These are phyloP conservation scores for Himalopsyche phryganea DNA, from an alignment of 1,140 invertebrate species.

Conservation along the genomic window DNA sequence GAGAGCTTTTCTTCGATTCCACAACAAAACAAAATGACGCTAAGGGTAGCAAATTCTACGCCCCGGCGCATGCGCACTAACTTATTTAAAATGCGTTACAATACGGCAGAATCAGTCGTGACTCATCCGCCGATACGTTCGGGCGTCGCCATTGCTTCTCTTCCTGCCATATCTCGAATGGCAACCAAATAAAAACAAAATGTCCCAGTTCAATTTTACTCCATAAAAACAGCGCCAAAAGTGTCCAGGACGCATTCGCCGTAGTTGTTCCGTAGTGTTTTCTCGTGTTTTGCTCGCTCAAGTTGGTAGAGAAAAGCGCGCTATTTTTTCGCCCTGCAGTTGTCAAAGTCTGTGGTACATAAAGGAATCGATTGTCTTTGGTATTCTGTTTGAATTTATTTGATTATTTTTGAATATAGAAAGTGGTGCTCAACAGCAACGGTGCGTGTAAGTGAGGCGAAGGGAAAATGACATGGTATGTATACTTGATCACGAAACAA, in stretches of 20 bases:
- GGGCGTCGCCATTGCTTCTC: constrained; percentile 8
- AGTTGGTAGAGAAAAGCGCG: constrained; percentile 21
- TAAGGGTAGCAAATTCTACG: constrained; percentile 13
- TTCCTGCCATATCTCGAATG: constrained; percentile 7
- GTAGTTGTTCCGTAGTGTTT: constrained; percentile 4
- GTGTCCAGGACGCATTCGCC: constrained; percentile 1
- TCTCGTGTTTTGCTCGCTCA: background rate
- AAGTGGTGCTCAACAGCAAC: constrained; percentile 8
- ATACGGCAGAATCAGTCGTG: constrained; percentile 25
- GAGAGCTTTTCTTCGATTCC: constrained; percentile 17
- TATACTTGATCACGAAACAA: too few species aligned
- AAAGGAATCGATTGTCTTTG: constrained; percentile 19
- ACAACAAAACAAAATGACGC: constrained; percentile 12
- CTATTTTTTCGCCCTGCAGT: constrained; percentile 17
- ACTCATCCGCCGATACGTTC: constrained; percentile 4
- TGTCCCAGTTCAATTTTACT: background rate
- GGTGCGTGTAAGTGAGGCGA: constrained; percentile 9
- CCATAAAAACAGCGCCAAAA: too few species aligned
- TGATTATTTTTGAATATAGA: constrained; percentile 5
- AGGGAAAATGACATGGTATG: constrained; percentile 18
- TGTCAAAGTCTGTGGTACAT: constrained; percentile 18
- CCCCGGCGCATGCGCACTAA: constrained; percentile 6
- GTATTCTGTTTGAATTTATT: constrained; percentile 9
- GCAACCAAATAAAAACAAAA: constrained; percentile 18
- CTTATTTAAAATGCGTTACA: constrained; percentile 20